These are phyloP conservation scores for Melipona beecheii DNA, from an alignment of 2,888 invertebrate genomes.

Conservation along the genomic window DNA sequence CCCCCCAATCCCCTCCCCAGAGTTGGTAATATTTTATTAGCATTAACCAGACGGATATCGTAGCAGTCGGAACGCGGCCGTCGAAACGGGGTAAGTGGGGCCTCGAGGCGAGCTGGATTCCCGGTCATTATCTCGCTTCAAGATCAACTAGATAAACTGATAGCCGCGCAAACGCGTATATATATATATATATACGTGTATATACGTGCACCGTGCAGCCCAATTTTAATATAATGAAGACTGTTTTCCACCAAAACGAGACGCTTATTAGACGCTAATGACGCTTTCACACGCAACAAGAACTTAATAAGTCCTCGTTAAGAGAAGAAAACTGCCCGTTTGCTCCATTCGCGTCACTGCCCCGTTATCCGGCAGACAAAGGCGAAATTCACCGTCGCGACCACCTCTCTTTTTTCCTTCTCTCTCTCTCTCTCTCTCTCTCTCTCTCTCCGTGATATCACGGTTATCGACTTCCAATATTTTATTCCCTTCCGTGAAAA, in stretches of 20 bases:
- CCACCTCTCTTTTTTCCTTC: neutral
- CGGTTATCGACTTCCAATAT: conserved; percentile 14
- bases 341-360: no score
- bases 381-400: neutral
- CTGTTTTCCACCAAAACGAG: neutral
- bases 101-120: conserved; percentile 29
- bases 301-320: neutral
- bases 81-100: conserved; percentile 29
- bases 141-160: conserved; percentile 40
- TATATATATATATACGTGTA: neutral
- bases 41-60: conserved; percentile 20
- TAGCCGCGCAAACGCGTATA: conserved; percentile 5
- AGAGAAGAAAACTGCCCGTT: neutral
- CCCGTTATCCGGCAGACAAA: neutral
- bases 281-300: neutral
- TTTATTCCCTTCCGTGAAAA: neutral
- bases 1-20: no score
- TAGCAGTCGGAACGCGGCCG: conserved; percentile 9
- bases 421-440: neutral
- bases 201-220: no score
- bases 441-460: neutral
- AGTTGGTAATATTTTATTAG: conserved; percentile 28
- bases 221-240: conserved; percentile 2
- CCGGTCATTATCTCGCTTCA: conserved; percentile 22
- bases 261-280: conserved; percentile 7